Percentiles rank a stretch among this genome's conserved stretches.
phyloP scores from a whole-genome alignment of 2,888 invertebrate species.

The Ommatoiulus sabulosus region DNA sequence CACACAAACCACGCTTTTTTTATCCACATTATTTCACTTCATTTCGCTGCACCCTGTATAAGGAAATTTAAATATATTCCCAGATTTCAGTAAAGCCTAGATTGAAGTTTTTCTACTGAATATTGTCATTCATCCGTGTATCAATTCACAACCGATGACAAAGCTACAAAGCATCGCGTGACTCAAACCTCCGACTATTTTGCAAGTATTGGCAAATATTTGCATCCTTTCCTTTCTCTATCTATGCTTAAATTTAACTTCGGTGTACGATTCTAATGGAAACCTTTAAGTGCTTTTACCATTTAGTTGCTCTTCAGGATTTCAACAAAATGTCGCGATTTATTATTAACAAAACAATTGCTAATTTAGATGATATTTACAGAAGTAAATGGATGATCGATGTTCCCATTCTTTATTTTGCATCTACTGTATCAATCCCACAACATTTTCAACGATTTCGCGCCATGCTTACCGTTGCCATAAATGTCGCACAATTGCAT shows the following conservation, averaged over 20 bases:
- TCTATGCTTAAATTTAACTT: too few relatives aligned
- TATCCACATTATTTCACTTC: too few relatives aligned
- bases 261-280: neutral
- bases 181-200: neutral
- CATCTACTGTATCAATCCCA: neutral
- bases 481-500: slow-evolving; percentile 67
- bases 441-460: neutral
- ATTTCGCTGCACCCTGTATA: too few relatives aligned
- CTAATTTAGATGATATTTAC: neutral
- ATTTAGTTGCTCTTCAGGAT: neutral
- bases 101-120: too few relatives aligned
- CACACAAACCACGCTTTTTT: too few relatives aligned
- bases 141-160: too few relatives aligned
- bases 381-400: neutral
- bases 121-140: too few relatives aligned
- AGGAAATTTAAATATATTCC: too few relatives aligned
- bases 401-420: neutral
- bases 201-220: neutral
- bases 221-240: neutral
- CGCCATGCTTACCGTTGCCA: slow-evolving; percentile 60
- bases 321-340: neutral
- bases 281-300: neutral
- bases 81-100: too few relatives aligned
- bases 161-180: too few relatives aligned
- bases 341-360: too few relatives aligned